A percentile compares a stretch with the other conserved stretches of the same genome.
Conservation (phyloP, 2,113 vertebrate genomes). For the Anseranas semipalmata region DNA sequence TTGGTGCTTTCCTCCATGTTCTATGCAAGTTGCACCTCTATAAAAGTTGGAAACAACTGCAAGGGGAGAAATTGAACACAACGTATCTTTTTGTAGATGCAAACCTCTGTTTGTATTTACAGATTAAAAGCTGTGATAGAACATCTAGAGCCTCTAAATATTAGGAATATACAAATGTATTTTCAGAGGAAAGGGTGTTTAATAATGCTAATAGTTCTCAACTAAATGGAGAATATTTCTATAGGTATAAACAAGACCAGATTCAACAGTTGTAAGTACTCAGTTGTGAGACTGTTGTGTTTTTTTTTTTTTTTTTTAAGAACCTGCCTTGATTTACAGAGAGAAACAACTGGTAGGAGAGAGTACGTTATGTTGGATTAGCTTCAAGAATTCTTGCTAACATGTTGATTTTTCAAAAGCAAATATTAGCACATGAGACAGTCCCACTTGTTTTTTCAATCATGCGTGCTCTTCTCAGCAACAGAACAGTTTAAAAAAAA, state of each 20-base stretch:
- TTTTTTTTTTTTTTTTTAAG: not conserved
- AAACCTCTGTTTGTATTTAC: not conserved
- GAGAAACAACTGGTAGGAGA: not conserved
- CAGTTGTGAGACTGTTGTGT: not conserved
- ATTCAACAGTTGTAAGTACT: not conserved
- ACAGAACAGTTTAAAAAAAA: not conserved
- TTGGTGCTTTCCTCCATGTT: not conserved
- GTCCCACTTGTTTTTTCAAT: not conserved
- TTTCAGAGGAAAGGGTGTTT: conserved; percentile 2
- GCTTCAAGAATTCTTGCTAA: not conserved
- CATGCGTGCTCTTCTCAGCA: not conserved
- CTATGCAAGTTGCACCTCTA: not conserved
- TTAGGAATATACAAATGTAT: not conserved
- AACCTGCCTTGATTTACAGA: not conserved
- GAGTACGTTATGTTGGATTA: not conserved
- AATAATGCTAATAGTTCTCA: not conserved
- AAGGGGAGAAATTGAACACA: not conserved
- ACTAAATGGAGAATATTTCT: not conserved
- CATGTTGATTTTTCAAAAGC: not conserved
- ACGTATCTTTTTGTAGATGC: not conserved
- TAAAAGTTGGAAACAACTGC: not conserved
- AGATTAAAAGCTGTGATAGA: not conserved
- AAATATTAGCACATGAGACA: not conserved
- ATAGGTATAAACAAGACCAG: not conserved
- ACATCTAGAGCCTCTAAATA: not conserved